Base-by-base conservation (phyloP, 2,888 invertebrate genomes). In the Mechanitis mazaeus region DNA sequence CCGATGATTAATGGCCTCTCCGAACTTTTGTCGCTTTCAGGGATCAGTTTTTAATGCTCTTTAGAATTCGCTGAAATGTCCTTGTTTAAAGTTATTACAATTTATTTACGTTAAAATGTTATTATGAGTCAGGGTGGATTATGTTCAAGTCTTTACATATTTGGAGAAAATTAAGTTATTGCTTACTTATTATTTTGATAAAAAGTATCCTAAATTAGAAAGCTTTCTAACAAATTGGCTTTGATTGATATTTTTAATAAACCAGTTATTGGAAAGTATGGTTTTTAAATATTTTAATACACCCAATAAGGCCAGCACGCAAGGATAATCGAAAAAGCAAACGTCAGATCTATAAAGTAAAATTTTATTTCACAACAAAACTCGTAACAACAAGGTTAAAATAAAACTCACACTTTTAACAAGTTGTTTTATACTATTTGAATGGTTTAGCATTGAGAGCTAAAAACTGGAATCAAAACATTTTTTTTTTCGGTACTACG, bases 361-460 rank as follows among this genome's bases (percentile, higher is more conserved):
- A 6, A 38, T 6, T 42, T 9, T 42, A 9, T 9, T 42, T 42
- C 42, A 72, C 73, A 73, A 71, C 69, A 69, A 73, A 76, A 75
- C 74, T 72, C 73, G 75, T 75, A 66, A 66, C 68, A 71, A 63
- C 72, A 70, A 73, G 71, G 73, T 78, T 76, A 75, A 72, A 79
- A 79, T 77, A 77, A 79, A 80, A 72, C 72, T 74, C 72, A 72
- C 69, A 35, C n/a, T 7, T 55, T 35, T 42, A 42, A 42, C 42
- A 9, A 42, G 42, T 42, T 42, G 42, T 42, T 42, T 9, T 42
- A 42, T 42, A 42, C 42, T 42, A 11, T 42, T 42, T 42, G 9
- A 42, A 42, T 42, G 1, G 42, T 42, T 9, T 9, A 42, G 42
- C 11, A 42, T 42, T 42, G 7, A 3, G 9, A 42, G 11, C 42